Conservation (phyloP, 2,888 invertebrate species). For the Scaptomyza caliginosa region DNA sequence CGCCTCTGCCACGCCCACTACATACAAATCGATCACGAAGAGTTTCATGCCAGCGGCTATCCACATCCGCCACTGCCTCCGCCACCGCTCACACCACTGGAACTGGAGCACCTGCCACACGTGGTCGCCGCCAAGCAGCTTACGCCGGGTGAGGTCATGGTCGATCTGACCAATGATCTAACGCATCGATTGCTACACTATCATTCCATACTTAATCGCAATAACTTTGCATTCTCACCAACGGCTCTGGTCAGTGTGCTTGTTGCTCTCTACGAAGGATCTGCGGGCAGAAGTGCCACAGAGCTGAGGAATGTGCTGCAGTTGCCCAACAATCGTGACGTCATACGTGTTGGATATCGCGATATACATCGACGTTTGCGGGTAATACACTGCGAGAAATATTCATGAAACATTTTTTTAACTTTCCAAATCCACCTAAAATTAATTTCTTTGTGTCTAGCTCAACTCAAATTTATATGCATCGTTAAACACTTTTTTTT, state of each 20-base stretch:
- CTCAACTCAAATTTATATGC: conserved; percentile 57
- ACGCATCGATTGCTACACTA: conserved; percentile 89
- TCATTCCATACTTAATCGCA: conserved; percentile 89
- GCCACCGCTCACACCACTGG: conserved; percentile 50
- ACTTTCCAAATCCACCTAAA: background rate
- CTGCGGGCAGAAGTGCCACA: conserved; percentile 88
- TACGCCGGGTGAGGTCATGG: conserved; percentile 90
- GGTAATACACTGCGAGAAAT: conserved; percentile 84
- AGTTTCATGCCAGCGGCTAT: conserved; percentile 71
- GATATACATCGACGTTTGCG: conserved; percentile 92
- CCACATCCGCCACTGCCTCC: conserved; percentile 66
- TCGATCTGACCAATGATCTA: conserved; percentile 91
- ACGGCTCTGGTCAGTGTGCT: conserved; percentile 92
- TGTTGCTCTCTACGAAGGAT: conserved; percentile 91
- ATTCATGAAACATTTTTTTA: background rate
- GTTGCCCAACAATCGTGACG: conserved; percentile 89
- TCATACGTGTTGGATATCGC: conserved; percentile 91
- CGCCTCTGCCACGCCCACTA: conserved; percentile 61
- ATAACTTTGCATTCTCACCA: conserved; percentile 93
- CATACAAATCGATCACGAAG: conserved; percentile 79
- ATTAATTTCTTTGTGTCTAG: background rate
- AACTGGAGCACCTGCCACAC: conserved; percentile 56
- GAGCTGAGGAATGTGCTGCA: conserved; percentile 89
- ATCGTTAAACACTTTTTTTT: conserved; percentile 55
- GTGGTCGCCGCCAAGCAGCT: conserved; percentile 67